A percentile compares a stretch with the other conserved stretches of the same genome.
These are phyloP conservation scores for Hymenochirus boettgeri DNA, from an alignment of 2,113 vertebrate species.

Conservation along the genomic window DNA sequence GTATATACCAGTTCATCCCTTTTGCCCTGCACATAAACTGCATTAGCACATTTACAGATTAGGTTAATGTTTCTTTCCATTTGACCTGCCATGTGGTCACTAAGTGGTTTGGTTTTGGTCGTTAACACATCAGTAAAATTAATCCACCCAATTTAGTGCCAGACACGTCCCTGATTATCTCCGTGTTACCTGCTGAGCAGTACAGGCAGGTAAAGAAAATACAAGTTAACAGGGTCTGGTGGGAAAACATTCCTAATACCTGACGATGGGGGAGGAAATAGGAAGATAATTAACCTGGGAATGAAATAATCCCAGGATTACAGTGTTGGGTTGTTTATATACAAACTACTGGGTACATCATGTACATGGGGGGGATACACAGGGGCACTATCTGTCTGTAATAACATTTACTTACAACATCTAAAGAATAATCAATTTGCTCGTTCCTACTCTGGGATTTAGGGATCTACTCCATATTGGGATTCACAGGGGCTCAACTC, in stretches of 20 bases:
- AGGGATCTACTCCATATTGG: too few relatives aligned
- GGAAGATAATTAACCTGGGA: neutral
- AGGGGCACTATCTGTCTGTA: too few relatives aligned
- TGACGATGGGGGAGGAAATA: neutral
- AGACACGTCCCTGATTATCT: neutral
- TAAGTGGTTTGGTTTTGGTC: neutral
- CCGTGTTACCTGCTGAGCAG: neutral
- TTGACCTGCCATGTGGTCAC: neutral
- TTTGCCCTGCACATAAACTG: too few relatives aligned
- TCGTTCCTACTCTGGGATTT: too few relatives aligned
- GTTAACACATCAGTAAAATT: neutral
- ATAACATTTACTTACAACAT: too few relatives aligned
- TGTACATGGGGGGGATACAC: neutral
- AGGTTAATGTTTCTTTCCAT: too few relatives aligned
- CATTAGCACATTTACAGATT: too few relatives aligned
- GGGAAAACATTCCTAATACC: neutral
- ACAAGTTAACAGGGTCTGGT: neutral
- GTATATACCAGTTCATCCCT: too few relatives aligned
- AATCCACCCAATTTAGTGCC: neutral
- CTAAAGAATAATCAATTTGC: too few relatives aligned
- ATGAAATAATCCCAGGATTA: constrained; percentile 1
- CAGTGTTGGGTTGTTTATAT: neutral
- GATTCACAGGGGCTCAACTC: too few relatives aligned
- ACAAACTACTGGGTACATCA: neutral
- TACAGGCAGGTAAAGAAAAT: neutral